These are phyloP conservation scores for Neosalanx taihuensis DNA, from an alignment of 2,797 vertebrate genomes.

Conservation along the genomic window DNA sequence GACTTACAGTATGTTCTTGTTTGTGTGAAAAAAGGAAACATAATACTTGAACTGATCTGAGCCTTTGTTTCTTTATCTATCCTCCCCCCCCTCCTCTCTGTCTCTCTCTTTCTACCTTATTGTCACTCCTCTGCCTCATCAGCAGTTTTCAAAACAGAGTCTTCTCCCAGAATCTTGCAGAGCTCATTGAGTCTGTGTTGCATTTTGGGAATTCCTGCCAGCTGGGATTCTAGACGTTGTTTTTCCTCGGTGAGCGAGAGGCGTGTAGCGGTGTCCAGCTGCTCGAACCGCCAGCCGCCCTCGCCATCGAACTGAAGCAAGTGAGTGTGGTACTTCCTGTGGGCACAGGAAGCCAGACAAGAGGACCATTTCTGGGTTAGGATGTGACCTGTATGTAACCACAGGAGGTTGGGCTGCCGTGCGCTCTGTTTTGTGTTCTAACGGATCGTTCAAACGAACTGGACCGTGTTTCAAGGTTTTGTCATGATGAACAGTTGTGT, in stretches of 20 bases:
- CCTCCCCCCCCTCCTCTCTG: neutral
- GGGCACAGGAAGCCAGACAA: neutral
- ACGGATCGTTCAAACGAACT: neutral
- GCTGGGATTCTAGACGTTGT: slow-evolving; percentile 92
- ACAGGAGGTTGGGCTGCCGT: neutral
- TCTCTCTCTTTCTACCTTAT: neutral
- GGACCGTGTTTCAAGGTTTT: neutral
- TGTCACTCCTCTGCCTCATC: slow-evolving; percentile 47
- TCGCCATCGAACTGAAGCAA: slow-evolving; percentile 97
- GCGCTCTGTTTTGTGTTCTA: neutral
- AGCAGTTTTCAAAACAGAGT: slow-evolving; percentile 90
- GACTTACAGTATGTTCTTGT: neutral
- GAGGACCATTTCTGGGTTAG: neutral
- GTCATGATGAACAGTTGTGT: neutral
- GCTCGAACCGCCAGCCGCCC: slow-evolving; percentile 95
- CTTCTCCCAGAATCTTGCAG: slow-evolving; percentile 95
- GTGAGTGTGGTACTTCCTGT: slow-evolving; percentile 98
- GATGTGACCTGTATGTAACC: neutral
- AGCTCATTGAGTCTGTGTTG: slow-evolving; percentile 94
- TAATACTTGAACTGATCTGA: slow-evolving; percentile 19
- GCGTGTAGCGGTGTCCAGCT: slow-evolving; percentile 91
- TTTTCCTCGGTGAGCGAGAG: slow-evolving; percentile 96
- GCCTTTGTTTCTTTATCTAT: slow-evolving; percentile 1
- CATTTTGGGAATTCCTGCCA: slow-evolving; percentile 96
- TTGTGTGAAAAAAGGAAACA: slow-evolving; percentile 18